Conservation (phyloP, 2,113 vertebrate genomes). For the Eptesicus fuscus region DNA sequence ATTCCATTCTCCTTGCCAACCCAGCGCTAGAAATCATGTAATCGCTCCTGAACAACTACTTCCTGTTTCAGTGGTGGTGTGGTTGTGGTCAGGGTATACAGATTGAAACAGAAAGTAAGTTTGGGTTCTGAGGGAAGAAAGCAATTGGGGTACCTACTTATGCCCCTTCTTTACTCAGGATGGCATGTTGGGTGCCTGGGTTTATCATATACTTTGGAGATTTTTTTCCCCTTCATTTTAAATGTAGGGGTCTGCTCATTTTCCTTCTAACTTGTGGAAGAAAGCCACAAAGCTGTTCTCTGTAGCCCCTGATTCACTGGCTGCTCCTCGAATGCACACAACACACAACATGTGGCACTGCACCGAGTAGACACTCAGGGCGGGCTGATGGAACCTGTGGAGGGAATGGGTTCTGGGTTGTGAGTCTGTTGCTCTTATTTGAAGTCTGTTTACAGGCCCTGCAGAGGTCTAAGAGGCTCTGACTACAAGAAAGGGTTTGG, state of each 20-base stretch:
- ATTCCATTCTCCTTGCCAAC: neutral
- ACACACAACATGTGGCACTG: neutral
- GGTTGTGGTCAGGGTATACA: neutral
- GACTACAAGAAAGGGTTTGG: neutral
- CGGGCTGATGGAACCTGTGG: neutral
- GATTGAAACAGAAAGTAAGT: slow-evolving; percentile 26
- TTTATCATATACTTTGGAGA: neutral
- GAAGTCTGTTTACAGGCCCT: neutral
- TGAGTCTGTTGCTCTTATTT: neutral
- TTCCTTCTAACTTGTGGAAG: slow-evolving; percentile 5
- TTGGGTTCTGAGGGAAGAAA: neutral
- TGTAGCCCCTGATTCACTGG: neutral
- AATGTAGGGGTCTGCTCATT: neutral
- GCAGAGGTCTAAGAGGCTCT: neutral
- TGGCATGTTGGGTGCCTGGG: neutral
- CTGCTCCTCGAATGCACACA: neutral
- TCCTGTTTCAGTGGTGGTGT: slow-evolving; percentile 10
- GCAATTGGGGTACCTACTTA: neutral
- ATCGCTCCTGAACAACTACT: neutral
- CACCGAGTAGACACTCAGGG: neutral
- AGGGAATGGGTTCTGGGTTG: neutral
- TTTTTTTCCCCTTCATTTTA: neutral
- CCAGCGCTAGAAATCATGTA: neutral
- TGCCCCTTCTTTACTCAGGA: neutral
- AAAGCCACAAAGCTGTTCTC: neutral